Evolutionary conservation across 2,113 vertebrate genomes (phyloP).

Genomic region (Terrapene triunguis): DNA sequence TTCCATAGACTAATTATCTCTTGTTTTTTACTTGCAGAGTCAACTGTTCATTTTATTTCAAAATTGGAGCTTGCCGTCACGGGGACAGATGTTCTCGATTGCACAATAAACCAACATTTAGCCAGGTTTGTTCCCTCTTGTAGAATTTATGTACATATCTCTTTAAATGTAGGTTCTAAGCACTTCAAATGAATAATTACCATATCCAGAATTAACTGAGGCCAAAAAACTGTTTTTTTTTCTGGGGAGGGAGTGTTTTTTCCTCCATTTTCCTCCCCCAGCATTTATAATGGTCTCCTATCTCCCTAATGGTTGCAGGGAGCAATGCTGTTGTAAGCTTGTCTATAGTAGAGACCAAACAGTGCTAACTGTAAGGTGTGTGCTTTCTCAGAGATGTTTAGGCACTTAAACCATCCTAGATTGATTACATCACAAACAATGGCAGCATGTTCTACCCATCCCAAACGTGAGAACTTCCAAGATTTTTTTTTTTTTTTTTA

Average conservation of each 20-base stretch:
- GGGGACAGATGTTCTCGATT: slow-evolving; percentile 97
- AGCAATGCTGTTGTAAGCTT: slow-evolving; percentile 70
- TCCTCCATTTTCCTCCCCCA: slow-evolving; percentile 61
- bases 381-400: slow-evolving; percentile 73
- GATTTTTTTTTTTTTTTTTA: neutral
- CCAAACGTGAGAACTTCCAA: slow-evolving; percentile 12
- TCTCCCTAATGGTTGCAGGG: slow-evolving; percentile 73
- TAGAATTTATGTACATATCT: neutral
- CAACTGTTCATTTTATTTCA: slow-evolving; percentile 99
- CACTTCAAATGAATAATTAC: slow-evolving; percentile 38
- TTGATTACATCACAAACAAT: neutral
- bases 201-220: slow-evolving; percentile 44
- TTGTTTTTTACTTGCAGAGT: slow-evolving; percentile 85
- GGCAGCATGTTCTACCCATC: slow-evolving; percentile 15
- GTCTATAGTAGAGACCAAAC: slow-evolving; percentile 71
- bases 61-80: slow-evolving; percentile 98
- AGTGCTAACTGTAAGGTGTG: slow-evolving; percentile 75
- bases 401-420: slow-evolving; percentile 65
- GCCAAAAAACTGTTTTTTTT: neutral
- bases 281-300: slow-evolving; percentile 74
- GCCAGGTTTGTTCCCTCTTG: slow-evolving; percentile 87
- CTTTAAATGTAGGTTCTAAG: slow-evolving; percentile 53
- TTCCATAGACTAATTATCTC: slow-evolving; percentile 36
- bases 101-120: slow-evolving; percentile 99
- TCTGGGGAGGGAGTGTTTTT: slow-evolving; percentile 44